phyloP scores from a whole-genome alignment of 2,113 vertebrate species.

The Alexandromys fortis region DNA sequence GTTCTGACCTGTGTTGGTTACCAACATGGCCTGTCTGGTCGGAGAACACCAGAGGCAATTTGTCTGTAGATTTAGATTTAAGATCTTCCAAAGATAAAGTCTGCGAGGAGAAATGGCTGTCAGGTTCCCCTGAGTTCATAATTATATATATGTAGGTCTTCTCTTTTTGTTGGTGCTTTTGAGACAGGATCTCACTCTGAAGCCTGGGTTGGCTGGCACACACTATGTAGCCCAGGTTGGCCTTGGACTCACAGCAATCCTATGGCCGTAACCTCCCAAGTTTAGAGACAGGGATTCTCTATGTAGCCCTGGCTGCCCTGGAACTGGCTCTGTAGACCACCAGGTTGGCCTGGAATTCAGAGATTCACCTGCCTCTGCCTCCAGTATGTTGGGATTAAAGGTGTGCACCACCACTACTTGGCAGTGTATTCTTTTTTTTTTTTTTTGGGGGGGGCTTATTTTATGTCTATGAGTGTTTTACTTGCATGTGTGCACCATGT shows the following conservation, averaged over 20 bases:
- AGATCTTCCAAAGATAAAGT: slow-evolving; percentile 3
- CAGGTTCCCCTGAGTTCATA: not conserved
- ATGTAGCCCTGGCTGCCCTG: not conserved
- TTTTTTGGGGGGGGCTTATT: not conserved
- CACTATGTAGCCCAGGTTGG: not conserved
- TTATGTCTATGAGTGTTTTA: too few species aligned
- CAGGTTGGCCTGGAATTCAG: not conserved
- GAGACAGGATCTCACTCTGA: not conserved
- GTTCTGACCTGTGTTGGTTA: not conserved
- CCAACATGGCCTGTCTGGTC: not conserved
- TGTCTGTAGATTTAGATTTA: not conserved
- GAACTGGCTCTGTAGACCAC: not conserved
- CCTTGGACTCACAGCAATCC: not conserved
- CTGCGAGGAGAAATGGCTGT: not conserved
- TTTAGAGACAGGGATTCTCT: not conserved
- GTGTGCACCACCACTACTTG: not conserved
- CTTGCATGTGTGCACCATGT: not conserved
- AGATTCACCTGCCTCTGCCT: not conserved
- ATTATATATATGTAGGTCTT: not conserved
- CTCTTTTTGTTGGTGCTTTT: not conserved
- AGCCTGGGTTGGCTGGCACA: not conserved
- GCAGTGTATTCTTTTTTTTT: not conserved
- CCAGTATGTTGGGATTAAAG: not conserved
- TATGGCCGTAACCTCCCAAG: not conserved
- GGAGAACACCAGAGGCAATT: not conserved